Conservation (phyloP, 2,888 invertebrate species). For the Tenthredo livida region DNA sequence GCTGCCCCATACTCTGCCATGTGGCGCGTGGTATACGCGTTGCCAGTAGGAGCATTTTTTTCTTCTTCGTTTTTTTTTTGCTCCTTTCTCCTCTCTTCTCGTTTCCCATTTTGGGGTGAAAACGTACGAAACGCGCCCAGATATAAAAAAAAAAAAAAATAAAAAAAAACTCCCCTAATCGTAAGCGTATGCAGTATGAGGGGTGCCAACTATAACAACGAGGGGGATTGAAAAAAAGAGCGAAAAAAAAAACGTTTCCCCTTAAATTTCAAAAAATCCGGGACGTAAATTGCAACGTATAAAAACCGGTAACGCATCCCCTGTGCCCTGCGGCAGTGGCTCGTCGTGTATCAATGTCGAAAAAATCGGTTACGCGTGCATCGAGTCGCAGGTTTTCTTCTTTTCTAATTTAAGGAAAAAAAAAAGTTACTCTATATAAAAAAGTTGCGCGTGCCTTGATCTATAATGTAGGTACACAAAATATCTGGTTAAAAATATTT, state of each 20-base stretch:
- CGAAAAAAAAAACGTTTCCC: constrained; percentile 42
- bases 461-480: background rate
- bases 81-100: constrained; percentile 21
- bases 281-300: constrained; percentile 47
- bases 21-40: constrained; percentile 51
- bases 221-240: constrained; percentile 57
- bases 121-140: constrained; percentile 53
- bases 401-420: constrained; percentile 29
- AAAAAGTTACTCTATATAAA: background rate
- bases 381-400: background rate
- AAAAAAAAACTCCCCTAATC: constrained; percentile 54
- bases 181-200: constrained; percentile 47
- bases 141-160: constrained; percentile 53
- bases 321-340: background rate
- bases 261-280: constrained; percentile 52
- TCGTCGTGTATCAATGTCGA: constrained; percentile 35
- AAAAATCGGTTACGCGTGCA: constrained; percentile 47
- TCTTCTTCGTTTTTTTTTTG: constrained; percentile 44
- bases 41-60: constrained; percentile 28
- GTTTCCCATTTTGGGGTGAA: constrained; percentile 56
- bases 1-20: constrained; percentile 39
- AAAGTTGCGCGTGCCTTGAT: constrained; percentile 24
- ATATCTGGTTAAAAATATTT: constrained; percentile 31
- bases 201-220: constrained; percentile 55
- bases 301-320: constrained; percentile 38